These are phyloP conservation scores for Vireo altiloquus DNA, from an alignment of 2,113 vertebrate genomes.

Conservation along the genomic window DNA sequence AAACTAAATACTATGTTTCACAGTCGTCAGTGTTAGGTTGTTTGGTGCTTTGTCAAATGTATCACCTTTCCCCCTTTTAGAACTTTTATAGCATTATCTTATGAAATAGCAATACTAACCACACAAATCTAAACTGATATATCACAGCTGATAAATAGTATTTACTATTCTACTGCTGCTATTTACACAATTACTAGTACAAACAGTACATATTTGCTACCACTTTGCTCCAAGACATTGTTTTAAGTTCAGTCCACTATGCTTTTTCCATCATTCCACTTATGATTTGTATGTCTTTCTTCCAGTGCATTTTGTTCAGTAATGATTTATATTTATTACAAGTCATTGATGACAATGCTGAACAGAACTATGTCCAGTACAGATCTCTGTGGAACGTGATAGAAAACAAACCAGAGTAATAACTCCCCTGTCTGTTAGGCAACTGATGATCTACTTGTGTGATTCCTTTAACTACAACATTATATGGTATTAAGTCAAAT, in stretches of 20 bases:
- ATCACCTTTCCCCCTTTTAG: fast-evolving
- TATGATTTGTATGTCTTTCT: neutral
- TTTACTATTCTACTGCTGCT: neutral
- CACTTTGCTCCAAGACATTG: neutral
- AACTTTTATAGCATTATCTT: neutral
- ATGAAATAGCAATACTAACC: neutral
- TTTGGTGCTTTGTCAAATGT: neutral
- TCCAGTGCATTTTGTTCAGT: neutral
- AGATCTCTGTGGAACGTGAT: neutral
- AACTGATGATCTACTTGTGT: neutral
- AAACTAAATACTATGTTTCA: neutral
- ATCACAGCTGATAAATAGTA: neutral
- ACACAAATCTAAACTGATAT: neutral
- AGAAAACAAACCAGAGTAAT: neutral
- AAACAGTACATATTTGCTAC: neutral
- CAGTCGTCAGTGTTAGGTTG: neutral
- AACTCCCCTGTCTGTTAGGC: neutral
- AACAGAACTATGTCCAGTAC: neutral
- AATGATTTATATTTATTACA: neutral
- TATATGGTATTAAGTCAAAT: neutral
- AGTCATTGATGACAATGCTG: neutral
- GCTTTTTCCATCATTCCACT: neutral
- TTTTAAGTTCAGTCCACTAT: neutral
- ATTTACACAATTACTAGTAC: neutral
- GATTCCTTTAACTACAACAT: neutral